Percentiles rank a stretch among this genome's conserved stretches.
phyloP scores from a whole-genome alignment of 2,113 vertebrate genomes.

The Hepsetus odoe region DNA sequence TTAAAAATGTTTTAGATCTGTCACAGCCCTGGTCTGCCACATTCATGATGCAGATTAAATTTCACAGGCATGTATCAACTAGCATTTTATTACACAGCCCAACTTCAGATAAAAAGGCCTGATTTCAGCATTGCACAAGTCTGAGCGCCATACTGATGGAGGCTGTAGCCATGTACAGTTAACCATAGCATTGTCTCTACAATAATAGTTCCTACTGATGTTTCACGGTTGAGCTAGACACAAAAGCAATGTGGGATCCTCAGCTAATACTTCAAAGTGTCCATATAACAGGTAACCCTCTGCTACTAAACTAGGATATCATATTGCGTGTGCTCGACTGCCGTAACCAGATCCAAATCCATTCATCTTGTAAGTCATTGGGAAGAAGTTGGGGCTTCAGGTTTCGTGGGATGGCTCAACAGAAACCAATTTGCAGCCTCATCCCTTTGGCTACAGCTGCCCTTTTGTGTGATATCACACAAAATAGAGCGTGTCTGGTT shows the following conservation, averaged over 20 bases:
- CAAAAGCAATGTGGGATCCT: background rate
- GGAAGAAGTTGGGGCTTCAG: constrained; percentile 36
- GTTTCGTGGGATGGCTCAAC: constrained; percentile 39
- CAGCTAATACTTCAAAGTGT: constrained; percentile 19
- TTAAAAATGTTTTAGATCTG: constrained; percentile 11
- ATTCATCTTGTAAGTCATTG: constrained; percentile 43
- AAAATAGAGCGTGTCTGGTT: background rate
- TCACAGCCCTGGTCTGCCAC: background rate
- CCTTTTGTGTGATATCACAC: background rate
- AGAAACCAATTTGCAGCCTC: background rate
- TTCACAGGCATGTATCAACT: too few species aligned
- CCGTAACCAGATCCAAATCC: constrained; percentile 43
- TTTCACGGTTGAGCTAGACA: background rate
- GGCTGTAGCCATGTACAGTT: background rate
- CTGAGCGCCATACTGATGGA: background rate
- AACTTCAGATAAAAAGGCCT: background rate
- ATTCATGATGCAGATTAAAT: too few species aligned
- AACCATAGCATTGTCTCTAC: background rate
- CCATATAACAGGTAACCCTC: background rate
- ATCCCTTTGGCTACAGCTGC: constrained; percentile 23
- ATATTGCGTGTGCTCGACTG: constrained; percentile 21
- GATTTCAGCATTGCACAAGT: background rate
- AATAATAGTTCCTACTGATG: background rate
- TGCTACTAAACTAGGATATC: constrained; percentile 26
- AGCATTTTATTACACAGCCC: too few species aligned